Evolutionary conservation across 2,888 invertebrate species (phyloP).

Genomic region (Drosophila suboccidentalis): DNA sequence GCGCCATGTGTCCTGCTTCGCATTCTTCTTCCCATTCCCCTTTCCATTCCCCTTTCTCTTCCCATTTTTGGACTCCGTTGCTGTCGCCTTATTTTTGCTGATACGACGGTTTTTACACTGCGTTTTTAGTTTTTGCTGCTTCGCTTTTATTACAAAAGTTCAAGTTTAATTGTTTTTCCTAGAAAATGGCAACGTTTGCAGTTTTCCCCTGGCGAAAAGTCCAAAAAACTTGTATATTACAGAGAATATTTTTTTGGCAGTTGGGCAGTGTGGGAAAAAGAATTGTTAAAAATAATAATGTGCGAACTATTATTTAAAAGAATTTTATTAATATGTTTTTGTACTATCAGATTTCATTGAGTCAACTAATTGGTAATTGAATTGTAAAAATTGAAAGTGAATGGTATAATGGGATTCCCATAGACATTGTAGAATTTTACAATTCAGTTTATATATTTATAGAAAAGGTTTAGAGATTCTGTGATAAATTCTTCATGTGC

Average conservation of each 20-base stretch:
- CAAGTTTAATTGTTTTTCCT: constrained; percentile 76
- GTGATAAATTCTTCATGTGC: too few species aligned
- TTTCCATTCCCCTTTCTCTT: neutral
- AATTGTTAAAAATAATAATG: neutral
- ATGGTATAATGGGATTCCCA: too few species aligned
- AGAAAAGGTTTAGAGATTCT: too few species aligned
- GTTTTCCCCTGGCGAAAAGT: constrained; percentile 42
- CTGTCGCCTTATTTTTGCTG: constrained; percentile 68
- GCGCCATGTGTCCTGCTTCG: constrained; percentile 39
- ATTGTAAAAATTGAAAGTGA: neutral
- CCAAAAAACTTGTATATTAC: constrained; percentile 45
- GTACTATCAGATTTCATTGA: neutral
- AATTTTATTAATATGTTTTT: neutral
- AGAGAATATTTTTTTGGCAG: constrained; percentile 17
- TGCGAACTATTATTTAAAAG: neutral
- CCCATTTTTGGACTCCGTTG: constrained; percentile 5
- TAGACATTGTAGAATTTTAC: too few species aligned
- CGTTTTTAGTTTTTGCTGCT: constrained; percentile 46
- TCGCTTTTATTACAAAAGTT: constrained; percentile 74
- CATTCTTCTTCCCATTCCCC: constrained; percentile 14
- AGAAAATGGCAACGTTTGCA: constrained; percentile 65
- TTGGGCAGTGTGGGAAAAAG: neutral
- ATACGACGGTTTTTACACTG: constrained; percentile 60
- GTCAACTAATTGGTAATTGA: neutral
- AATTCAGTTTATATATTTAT: too few species aligned